phyloP scores from a whole-genome alignment of 2,888 invertebrate genomes.

The Oxyscelio sp. region DNA sequence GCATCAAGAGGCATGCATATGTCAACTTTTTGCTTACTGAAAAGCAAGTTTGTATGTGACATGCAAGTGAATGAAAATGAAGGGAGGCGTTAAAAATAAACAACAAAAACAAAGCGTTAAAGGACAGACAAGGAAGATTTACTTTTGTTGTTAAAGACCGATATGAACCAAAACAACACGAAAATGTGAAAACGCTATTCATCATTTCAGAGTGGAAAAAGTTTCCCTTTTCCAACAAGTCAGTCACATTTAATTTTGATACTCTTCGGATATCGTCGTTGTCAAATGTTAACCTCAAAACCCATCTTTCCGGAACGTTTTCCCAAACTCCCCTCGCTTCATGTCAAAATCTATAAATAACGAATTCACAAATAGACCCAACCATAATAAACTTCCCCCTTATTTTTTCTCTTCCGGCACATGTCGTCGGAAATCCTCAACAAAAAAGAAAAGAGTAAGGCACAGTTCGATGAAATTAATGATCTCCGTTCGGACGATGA shows the following conservation, averaged over 20 bases:
- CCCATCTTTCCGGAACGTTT: slow-evolving; percentile 37
- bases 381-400: slow-evolving; percentile 64
- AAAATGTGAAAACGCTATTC: background rate
- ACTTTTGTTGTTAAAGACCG: no score
- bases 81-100: no score
- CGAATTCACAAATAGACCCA: slow-evolving; percentile 61
- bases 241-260: background rate
- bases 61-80: no score
- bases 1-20: no score
- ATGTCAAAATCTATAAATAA: slow-evolving; percentile 64
- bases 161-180: background rate
- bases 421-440: slow-evolving; percentile 55
- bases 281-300: slow-evolving; percentile 45
- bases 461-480: background rate
- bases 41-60: no score
- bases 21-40: no score
- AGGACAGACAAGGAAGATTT: no score
- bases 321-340: slow-evolving; percentile 45
- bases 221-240: background rate
- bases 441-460: slow-evolving; percentile 2
- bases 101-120: background rate
- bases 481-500: no score
- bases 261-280: background rate
- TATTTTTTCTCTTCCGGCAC: slow-evolving; percentile 66
- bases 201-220: background rate